Base-by-base conservation (phyloP, 2,113 vertebrate genomes). In the Megaleporinus macrocephalus region DNA sequence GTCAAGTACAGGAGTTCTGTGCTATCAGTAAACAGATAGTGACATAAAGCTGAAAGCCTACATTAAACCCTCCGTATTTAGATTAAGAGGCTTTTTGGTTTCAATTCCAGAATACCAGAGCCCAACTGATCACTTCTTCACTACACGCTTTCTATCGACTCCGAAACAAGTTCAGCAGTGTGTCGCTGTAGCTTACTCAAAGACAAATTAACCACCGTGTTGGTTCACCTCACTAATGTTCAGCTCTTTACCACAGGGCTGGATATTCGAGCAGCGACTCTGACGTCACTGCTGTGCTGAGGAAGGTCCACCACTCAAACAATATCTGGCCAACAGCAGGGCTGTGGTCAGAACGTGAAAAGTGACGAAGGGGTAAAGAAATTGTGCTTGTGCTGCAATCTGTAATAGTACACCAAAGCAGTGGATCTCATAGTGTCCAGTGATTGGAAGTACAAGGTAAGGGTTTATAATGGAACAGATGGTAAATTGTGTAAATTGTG, bases 1-100 rank as follows among this genome's bases (percentile, higher is more conserved):
- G 93, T 96, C 94, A 95, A 85, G 93, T 92, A 94, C 87, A 87
- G 91, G 92, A 94, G 92, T 79, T 88, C 89, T 78, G 80, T 91
- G 94, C 89, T 90, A 94, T 93, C 83, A 72, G 95, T 96, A 95
- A 96, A 96, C 95, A 94, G 92, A 93, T 93, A 93, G 92, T 86
- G 90, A 92, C 29, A 73, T 44, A 81, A 85, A 86, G 78, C 83
- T 69, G 33, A 83, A 86, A 89, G 84, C 86, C 89, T 66, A 81
- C 26, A 80, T 81, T 91, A 90, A 68, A 65, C 87, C 79, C 73
- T 72, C 76, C 78, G 77, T 27, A 51, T 80, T 69, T 55, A 89
- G 83, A 94, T 89, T 88, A 76, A 92, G 91, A 92, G 92, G 93
- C 90, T 78, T 73, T 49, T 73, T 55, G 33, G 12, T 80, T 72